Base-by-base conservation (phyloP, 2,797 vertebrate species). In the Tolypeutes matacus region DNA sequence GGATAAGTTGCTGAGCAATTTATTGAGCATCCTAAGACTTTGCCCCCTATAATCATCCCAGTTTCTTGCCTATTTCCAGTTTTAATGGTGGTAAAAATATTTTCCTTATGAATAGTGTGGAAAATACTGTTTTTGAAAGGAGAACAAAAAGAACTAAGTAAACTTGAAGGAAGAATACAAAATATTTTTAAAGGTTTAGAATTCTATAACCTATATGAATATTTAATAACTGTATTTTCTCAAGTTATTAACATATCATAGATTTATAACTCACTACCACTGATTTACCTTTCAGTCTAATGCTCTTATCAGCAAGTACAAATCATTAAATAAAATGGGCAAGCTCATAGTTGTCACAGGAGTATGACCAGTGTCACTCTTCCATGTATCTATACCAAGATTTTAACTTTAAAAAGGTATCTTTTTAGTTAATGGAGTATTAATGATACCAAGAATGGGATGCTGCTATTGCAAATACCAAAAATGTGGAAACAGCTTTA, bases 241-340 rank as follows among this genome's bases (percentile, higher is more conserved):
- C 29, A 95, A 87, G 39, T 34, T 78, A 29, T 42, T 89, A 65
- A n/a, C 31, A 62, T 76, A 78, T 34, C 77, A 75, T 21, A 95
- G 13, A 77, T 46, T 70, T 96, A 84, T 15, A 94, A 94, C 70
- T 78, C 31, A 77, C 51, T 91, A 76, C 29, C 62, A 81, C n/a
- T 53, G 21, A 60, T 84, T 87, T 80, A 58, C 21, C 84, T 65
- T 91, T 92, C 29, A 94, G 6, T 42, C 17, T 91, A 81, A 69
- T 78, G 46, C 29, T 81, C 36, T 95, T 78, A 42, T 23, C n/a
- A 81, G 27, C 82, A 93, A 91, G 34, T 64, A 85, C 36, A 78
- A 92, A n/a, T 85, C 31, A 94, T 80, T 73, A 65, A 88, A 78
- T 82, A 77, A 92, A 87, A 70, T 58, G 21, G 76, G 29, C 17